Evolutionary conservation across 2,797 vertebrate genomes (phyloP).

Genomic region (Lagorchestes hirsutus): DNA sequence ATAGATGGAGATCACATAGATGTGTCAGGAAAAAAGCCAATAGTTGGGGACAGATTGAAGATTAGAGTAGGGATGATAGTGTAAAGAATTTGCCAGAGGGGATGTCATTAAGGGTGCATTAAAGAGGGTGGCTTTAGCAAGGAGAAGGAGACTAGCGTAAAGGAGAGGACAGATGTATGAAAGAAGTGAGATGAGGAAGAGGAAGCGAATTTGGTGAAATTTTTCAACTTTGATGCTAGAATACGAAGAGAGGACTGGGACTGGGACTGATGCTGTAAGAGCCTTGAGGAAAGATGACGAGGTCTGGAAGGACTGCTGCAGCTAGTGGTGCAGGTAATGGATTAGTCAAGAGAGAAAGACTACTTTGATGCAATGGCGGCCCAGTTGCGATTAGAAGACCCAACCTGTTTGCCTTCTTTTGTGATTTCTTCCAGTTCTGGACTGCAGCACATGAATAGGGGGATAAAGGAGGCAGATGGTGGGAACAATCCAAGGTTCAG

Average conservation of each 20-base stretch:
- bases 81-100: neutral
- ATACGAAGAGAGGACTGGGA: neutral
- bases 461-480: neutral
- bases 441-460: neutral
- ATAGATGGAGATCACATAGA: neutral
- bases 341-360: neutral
- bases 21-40: neutral
- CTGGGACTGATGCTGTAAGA: neutral
- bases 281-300: neutral
- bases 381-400: neutral
- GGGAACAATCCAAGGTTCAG: neutral
- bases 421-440: neutral
- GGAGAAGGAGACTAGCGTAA: neutral
- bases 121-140: neutral
- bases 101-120: neutral
- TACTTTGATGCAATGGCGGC: neutral
- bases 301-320: neutral
- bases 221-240: neutral
- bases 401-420: neutral
- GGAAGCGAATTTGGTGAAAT: neutral
- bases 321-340: neutral
- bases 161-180: neutral
- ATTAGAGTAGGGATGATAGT: neutral
- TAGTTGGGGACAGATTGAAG: neutral
- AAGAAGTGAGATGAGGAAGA: neutral